Evolutionary conservation across 1,140 invertebrate genomes (phyloP).

Genomic region (Anoplophora glabripennis): DNA sequence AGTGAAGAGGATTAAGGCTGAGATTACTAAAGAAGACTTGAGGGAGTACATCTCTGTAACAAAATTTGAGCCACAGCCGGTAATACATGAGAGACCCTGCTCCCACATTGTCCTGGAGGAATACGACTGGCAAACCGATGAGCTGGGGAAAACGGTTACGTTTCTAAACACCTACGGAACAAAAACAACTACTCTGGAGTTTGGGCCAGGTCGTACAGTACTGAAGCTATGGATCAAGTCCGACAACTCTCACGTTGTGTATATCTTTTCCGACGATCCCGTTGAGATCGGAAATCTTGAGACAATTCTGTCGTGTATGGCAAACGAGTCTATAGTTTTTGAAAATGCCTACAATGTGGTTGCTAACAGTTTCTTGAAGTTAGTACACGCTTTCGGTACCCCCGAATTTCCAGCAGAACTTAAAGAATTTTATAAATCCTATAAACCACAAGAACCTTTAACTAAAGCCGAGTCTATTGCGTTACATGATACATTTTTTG

Average conservation of each 20-base stretch:
- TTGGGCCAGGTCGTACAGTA: conserved; percentile 41
- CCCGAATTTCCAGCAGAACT: conserved; percentile 23
- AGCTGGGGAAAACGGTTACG: conserved; percentile 14
- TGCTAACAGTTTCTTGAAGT: conserved; percentile 1
- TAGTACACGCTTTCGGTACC: conserved; percentile 42
- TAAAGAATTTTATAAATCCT: conserved; percentile 39
- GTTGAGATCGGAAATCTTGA: conserved; percentile 38
- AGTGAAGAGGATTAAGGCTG: conserved; percentile 1
- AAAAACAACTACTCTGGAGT: conserved; percentile 34
- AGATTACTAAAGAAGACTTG: conserved; percentile 3
- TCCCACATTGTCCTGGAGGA: conserved; percentile 34
- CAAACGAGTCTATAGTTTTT: conserved; percentile 30
- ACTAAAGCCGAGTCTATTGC: conserved; percentile 18
- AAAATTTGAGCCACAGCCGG: neutral
- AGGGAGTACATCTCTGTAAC: neutral
- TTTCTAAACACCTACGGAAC: conserved; percentile 37
- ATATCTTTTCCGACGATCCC: conserved; percentile 40
- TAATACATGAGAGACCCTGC: neutral
- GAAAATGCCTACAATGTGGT: conserved; percentile 8
- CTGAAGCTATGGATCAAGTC: conserved; percentile 41
- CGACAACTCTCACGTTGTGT: conserved; percentile 27
- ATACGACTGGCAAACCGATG: conserved; percentile 31
- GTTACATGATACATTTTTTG: conserved; percentile 38
- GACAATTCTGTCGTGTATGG: conserved; percentile 41
- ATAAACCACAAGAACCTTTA: conserved; percentile 29